Evolutionary conservation across 2,113 vertebrate genomes (phyloP), one percentile per base, ranked within the genome.

Genomic region (Lampris incognitus): DNA sequence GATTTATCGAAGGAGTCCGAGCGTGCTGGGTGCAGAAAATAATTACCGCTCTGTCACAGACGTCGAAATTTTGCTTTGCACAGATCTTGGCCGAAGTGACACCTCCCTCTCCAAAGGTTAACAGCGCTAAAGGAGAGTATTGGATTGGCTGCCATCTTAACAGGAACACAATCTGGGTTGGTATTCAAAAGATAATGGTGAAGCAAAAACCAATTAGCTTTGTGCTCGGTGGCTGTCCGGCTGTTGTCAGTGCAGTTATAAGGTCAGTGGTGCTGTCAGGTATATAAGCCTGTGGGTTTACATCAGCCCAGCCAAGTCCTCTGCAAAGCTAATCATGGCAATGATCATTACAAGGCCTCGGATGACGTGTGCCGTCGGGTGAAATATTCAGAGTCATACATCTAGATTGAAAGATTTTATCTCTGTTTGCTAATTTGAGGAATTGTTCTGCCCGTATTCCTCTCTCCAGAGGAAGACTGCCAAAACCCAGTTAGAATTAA

Each of bases 151-250:
- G 69, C 56, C 76, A 75, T 66, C 56, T 86, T 86, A 86, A 82
- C 66, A 64, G 69, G 63, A 84, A 59, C 56, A 59, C 79, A 88
- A 91, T 92, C 89, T 87, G 78, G 84, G 85, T 87, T 87, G 88
- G 86, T 87, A 91, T 92, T 92, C 89, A 88, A 90, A 87, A 91
- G 88, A 90, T 90, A 89, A 90, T 85, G 57, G 74, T 75, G 54
- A 86, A 59, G 76, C 66, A 81, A 85, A 91, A 92, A 87, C 74
- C 80, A 90, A 92, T 90, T 92, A 87, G 87, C 76, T 90, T 78
- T 82, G 81, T 84, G 83, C 76, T 87, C 86, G 78, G 81, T 81
- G 77, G 77, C 71, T 75, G 82, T 84, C 75, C 67, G 75, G 82
- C 77, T 87, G 87, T 83, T 85, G 80, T 82, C 85, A 80, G 51